Evolutionary conservation across 1,140 invertebrate genomes (phyloP).

Genomic region (Brachionus rubens): DNA sequence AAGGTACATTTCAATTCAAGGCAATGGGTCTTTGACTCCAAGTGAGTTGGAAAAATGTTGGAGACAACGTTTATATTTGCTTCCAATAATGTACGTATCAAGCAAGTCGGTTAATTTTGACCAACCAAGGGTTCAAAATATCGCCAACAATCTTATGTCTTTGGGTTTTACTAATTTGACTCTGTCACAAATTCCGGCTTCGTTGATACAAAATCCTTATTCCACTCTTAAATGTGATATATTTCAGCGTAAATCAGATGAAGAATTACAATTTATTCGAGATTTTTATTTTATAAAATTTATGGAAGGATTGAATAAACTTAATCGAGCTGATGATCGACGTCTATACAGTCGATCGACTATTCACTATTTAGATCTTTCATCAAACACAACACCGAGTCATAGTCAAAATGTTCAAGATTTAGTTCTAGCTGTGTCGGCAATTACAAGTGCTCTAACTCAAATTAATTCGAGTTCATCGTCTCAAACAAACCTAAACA

Average conservation of each 20-base stretch:
- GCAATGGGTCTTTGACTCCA: constrained; percentile 35
- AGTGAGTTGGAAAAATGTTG: constrained; percentile 72
- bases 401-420: background rate
- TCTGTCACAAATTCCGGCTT: constrained; percentile 24
- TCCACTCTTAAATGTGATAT: constrained; percentile 34
- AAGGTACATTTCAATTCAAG: constrained; percentile 43
- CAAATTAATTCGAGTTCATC: background rate
- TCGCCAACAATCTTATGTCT: background rate
- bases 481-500: background rate
- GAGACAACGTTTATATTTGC: constrained; percentile 81
- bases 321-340: constrained; percentile 10
- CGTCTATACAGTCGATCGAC: constrained; percentile 25
- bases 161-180: constrained; percentile 21
- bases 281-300: constrained; percentile 40
- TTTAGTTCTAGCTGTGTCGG: background rate
- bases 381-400: background rate
- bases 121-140: background rate
- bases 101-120: background rate
- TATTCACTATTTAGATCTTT: constrained; percentile 5
- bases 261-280: constrained; percentile 14
- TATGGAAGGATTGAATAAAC: constrained; percentile 43
- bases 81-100: constrained; percentile 64
- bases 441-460: constrained; percentile 17
- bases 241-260: constrained; percentile 16
- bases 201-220: constrained; percentile 29